These are phyloP conservation scores for Litoditis marina DNA, from an alignment of 2,888 invertebrate species.

Conservation along the genomic window DNA sequence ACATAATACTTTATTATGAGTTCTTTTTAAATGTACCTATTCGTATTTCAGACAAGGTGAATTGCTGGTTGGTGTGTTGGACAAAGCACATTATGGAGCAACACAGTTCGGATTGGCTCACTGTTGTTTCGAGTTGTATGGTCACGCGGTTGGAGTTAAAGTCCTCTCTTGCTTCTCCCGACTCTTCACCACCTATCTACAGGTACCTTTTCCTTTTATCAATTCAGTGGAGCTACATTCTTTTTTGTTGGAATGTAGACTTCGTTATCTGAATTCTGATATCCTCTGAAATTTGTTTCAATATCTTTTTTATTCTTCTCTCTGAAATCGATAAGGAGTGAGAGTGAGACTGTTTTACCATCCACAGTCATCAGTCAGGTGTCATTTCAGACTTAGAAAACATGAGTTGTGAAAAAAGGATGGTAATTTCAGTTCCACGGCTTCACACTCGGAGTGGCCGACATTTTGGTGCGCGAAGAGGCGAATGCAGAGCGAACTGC, in stretches of 20 bases:
- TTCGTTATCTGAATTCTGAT: too few species aligned
- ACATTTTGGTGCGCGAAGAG: conserved; percentile 77
- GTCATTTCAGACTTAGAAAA: too few species aligned
- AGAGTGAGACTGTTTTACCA: too few species aligned
- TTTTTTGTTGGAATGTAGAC: too few species aligned
- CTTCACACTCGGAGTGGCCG: conserved; percentile 89
- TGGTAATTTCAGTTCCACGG: conserved; percentile 69
- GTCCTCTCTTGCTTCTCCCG: conserved; percentile 85
- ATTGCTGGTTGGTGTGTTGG: conserved; percentile 83
- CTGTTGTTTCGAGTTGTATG: conserved; percentile 91
- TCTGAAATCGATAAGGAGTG: too few species aligned
- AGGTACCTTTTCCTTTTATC: conserved; percentile 66
- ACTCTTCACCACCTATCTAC: conserved; percentile 84
- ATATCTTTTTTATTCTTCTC: too few species aligned
- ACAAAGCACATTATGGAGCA: conserved; percentile 93
- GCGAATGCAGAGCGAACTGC: conserved; percentile 73
- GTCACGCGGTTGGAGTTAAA: conserved; percentile 77
- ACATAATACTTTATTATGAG: background rate
- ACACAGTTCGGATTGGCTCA: conserved; percentile 91
- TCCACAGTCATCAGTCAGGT: too few species aligned
- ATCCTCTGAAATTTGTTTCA: too few species aligned
- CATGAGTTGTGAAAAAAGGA: too few species aligned
- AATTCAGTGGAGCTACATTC: too few species aligned
- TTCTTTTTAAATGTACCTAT: background rate
- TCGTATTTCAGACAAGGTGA: conserved; percentile 74